phyloP scores from a whole-genome alignment of 2,113 vertebrate genomes.

The Thomomys bottae region DNA sequence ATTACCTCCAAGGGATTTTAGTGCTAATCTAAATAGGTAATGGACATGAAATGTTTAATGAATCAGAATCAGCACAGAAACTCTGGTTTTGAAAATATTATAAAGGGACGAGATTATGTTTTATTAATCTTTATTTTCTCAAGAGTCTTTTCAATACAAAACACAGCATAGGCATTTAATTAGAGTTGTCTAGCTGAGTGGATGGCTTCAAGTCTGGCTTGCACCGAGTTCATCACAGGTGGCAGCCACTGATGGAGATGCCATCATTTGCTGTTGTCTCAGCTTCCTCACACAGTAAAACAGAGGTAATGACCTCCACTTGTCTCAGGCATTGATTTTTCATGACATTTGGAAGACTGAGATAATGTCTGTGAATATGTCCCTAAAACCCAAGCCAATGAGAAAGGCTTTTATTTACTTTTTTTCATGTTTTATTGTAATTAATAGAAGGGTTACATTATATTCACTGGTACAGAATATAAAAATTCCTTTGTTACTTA shows the following conservation, averaged over 20 bases:
- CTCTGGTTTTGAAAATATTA: background rate
- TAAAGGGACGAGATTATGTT: background rate
- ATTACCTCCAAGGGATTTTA: background rate
- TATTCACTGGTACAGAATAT: background rate
- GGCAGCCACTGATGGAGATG: background rate
- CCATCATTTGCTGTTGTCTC: background rate
- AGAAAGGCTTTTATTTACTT: background rate
- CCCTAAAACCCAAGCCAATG: constrained; percentile 27
- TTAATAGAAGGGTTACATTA: too few relatives aligned
- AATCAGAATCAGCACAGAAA: background rate
- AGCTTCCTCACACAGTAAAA: background rate
- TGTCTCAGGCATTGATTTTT: background rate
- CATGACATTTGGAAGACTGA: background rate
- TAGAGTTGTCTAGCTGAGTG: background rate
- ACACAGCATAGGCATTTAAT: background rate
- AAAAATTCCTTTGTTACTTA: constrained; percentile 29
- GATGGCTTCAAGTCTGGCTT: background rate
- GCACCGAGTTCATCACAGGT: background rate
- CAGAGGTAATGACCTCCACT: background rate
- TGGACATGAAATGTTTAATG: background rate
- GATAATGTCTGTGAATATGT: background rate
- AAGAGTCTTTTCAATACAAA: background rate
- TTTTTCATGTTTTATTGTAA: too few relatives aligned
- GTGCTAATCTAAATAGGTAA: background rate
- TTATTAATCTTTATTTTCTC: constrained; percentile 40